Evolutionary conservation across 2,113 vertebrate genomes (phyloP).

Genomic region (Marmota monax): DNA sequence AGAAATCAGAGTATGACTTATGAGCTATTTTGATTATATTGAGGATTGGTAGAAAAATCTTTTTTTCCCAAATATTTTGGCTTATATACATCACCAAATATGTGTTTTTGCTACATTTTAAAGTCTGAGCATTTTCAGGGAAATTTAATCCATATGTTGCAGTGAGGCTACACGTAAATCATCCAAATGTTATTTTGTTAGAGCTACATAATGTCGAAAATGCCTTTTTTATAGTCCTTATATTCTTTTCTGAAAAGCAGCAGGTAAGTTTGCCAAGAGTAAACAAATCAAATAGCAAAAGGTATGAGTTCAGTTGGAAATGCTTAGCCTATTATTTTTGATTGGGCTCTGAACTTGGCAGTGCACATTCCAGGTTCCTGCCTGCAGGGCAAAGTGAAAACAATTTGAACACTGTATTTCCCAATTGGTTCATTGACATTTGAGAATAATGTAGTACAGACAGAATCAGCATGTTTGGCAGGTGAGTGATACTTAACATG

Average conservation of each 20-base stretch:
- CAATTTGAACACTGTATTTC: constrained; percentile 60
- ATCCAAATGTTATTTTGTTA: constrained; percentile 67
- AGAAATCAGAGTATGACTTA: neutral
- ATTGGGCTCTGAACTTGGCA: constrained; percentile 74
- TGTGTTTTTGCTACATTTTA: constrained; percentile 59
- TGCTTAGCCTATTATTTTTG: constrained; percentile 73
- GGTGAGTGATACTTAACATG: constrained; percentile 71
- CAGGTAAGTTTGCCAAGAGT: constrained; percentile 72
- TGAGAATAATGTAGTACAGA: constrained; percentile 59
- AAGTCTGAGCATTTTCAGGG: constrained; percentile 48
- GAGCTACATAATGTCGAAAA: constrained; percentile 38
- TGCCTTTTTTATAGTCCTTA: constrained; percentile 46
- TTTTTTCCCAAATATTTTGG: neutral
- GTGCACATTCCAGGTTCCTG: constrained; percentile 17
- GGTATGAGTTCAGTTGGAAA: constrained; percentile 63
- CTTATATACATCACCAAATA: constrained; percentile 49
- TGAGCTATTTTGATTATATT: neutral
- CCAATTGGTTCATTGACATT: constrained; percentile 14
- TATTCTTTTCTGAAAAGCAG: constrained; percentile 60
- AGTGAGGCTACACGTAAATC: constrained; percentile 35
- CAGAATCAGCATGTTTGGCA: constrained; percentile 66
- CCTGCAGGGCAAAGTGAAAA: constrained; percentile 66
- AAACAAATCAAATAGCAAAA: constrained; percentile 75
- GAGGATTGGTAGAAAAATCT: neutral
- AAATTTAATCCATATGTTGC: constrained; percentile 77